phyloP scores from a whole-genome alignment of 1,140 invertebrate genomes.

The Drosophila carrolli region DNA sequence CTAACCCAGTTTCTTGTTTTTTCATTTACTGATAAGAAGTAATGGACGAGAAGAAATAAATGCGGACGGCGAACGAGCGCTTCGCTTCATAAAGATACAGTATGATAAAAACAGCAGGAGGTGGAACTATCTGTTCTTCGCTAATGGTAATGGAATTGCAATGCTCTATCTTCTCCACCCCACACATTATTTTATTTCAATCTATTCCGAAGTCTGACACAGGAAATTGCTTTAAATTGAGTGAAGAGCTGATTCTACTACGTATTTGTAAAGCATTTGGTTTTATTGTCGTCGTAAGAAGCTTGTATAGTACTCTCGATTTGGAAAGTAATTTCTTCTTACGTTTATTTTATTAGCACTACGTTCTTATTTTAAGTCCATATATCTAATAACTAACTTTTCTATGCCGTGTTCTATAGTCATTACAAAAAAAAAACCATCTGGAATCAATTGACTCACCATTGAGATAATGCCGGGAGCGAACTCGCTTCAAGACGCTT shows the following conservation, averaged over 20 bases:
- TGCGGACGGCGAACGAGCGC: conserved; percentile 36
- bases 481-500: conserved; percentile 66
- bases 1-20: conserved; percentile 49
- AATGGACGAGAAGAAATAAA: conserved; percentile 40
- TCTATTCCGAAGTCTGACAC: conserved; percentile 5
- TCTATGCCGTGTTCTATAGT: too few relatives aligned
- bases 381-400: too few relatives aligned
- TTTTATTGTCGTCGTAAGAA: neutral
- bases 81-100: conserved; percentile 57
- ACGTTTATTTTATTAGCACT: too few relatives aligned
- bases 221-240: conserved; percentile 61
- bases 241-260: conserved; percentile 24
- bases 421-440: neutral
- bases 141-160: conserved; percentile 17
- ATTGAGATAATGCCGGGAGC: conserved; percentile 83
- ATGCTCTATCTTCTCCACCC: neutral
- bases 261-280: neutral
- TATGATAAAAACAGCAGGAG: conserved; percentile 30
- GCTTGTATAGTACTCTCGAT: neutral
- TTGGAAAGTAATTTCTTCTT: too few relatives aligned
- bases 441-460: conserved; percentile 54
- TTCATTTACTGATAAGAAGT: conserved; percentile 51
- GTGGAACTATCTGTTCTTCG: conserved; percentile 16
- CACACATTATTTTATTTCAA: conserved; percentile 3
- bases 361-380: too few relatives aligned